Percentiles rank a stretch among this genome's conserved stretches.
These are phyloP conservation scores for Loxodonta africana DNA, from an alignment of 2,113 vertebrate genomes.

Conservation along the genomic window DNA sequence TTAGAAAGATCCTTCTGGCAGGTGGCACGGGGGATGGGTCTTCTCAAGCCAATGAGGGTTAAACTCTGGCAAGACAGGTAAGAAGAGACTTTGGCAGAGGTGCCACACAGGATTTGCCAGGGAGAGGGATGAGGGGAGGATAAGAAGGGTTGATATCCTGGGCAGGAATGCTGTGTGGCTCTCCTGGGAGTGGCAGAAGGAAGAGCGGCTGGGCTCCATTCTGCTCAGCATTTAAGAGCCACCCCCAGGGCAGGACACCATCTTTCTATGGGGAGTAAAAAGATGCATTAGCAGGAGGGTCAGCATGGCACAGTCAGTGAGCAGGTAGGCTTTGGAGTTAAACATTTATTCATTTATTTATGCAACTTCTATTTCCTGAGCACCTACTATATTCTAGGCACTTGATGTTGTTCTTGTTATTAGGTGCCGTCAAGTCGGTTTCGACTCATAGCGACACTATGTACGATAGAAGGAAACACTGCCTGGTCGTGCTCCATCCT, in stretches of 20 bases:
- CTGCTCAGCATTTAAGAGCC: too few relatives aligned
- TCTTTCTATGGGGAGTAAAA: background rate
- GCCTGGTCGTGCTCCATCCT: too few relatives aligned
- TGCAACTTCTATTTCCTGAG: background rate
- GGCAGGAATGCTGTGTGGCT: background rate
- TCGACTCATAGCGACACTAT: too few relatives aligned
- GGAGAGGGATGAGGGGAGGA: background rate
- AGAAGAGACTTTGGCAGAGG: accelerated
- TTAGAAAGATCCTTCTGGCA: background rate
- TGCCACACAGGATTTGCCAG: accelerated
- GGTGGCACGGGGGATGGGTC: background rate
- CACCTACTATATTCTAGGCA: background rate
- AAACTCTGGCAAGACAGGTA: background rate
- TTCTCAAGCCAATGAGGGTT: background rate
- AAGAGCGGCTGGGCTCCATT: background rate
- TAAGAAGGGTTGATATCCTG: background rate
- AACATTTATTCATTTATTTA: background rate
- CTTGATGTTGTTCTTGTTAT: too few relatives aligned
- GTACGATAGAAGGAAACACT: too few relatives aligned
- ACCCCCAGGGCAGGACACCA: background rate
- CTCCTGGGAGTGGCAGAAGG: background rate
- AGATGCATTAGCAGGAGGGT: background rate
- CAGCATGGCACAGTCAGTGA: background rate
- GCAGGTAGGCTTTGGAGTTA: background rate
- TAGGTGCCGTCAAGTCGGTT: too few relatives aligned